Conservation (phyloP, 1,140 invertebrate species). For the Cydia splendana region DNA sequence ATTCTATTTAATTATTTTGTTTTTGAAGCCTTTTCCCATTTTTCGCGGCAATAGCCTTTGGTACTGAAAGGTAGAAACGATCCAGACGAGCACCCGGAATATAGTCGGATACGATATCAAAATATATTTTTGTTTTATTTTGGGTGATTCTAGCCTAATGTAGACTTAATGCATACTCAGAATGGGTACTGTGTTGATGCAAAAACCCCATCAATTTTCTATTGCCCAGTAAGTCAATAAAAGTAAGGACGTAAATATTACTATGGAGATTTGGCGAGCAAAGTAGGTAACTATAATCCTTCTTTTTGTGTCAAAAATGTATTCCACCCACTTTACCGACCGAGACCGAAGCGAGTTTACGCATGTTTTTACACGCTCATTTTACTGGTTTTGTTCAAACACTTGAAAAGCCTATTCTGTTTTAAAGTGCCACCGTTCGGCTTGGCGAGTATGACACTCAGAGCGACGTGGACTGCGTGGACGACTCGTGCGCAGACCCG, state of each 20-base stretch:
- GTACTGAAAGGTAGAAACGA: no score
- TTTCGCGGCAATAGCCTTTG: no score
- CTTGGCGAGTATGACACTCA: conserved; percentile 73
- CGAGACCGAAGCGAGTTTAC: no score
- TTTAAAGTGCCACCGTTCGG: conserved; percentile 58
- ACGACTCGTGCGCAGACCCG: conserved; percentile 63
- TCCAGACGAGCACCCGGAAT: not conserved
- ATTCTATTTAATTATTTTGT: not conserved
- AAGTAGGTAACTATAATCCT: no score
- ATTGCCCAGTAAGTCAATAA: no score
- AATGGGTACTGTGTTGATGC: not conserved
- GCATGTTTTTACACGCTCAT: not conserved
- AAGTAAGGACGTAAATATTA: no score
- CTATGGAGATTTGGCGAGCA: no score
- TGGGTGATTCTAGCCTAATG: not conserved
- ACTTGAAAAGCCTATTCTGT: conserved; percentile 10
- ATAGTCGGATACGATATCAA: not conserved
- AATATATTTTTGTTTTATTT: not conserved
- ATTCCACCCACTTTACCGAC: no score
- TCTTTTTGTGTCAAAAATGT: no score
- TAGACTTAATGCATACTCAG: not conserved
- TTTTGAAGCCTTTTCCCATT: no score
- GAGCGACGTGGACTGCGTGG: conserved; percentile 71
- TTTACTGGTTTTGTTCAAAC: not conserved
- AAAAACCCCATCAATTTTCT: no score